phyloP scores from a whole-genome alignment of 2,797 vertebrate species.

The Spinibarbus caldwelli region DNA sequence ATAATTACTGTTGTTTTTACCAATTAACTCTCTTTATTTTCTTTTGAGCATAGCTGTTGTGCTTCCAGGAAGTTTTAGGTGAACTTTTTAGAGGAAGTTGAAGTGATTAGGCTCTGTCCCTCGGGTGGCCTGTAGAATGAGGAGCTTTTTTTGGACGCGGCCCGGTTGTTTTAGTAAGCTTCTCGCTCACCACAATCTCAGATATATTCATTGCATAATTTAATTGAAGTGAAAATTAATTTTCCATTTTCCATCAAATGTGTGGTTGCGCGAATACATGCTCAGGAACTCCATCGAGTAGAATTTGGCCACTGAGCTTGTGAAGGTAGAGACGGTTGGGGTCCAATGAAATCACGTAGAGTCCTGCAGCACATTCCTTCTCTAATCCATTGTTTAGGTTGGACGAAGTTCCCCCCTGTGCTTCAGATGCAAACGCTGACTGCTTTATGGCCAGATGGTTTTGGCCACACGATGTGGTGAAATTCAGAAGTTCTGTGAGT shows the following conservation, averaged over 20 bases:
- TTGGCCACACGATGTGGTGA: conserved; percentile 35
- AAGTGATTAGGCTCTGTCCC: conserved; percentile 71
- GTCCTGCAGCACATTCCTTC: conserved; percentile 50
- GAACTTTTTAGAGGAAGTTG: conserved; percentile 68
- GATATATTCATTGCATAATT: conserved; percentile 47
- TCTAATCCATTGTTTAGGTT: conserved; percentile 61
- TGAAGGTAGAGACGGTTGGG: conserved; percentile 35
- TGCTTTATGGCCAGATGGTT: conserved; percentile 49
- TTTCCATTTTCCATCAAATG: conserved; percentile 36
- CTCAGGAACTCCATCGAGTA: conserved; percentile 28
- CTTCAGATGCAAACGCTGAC: conserved; percentile 52
- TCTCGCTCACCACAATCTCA: conserved; percentile 32
- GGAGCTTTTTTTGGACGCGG: conserved; percentile 49
- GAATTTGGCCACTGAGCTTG: conserved; percentile 40
- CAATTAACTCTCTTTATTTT: conserved; percentile 70
- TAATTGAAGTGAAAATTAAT: conserved; percentile 51
- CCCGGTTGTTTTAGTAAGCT: conserved; percentile 52
- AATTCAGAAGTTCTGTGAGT: conserved; percentile 44
- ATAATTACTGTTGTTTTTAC: conserved; percentile 49
- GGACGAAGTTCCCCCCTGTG: conserved; percentile 44
- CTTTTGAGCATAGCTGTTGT: conserved; percentile 65
- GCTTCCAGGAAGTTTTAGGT: conserved; percentile 74
- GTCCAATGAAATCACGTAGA: conserved; percentile 35
- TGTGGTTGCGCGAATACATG: conserved; percentile 33
- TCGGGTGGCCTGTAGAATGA: conserved; percentile 57